phyloP scores from a whole-genome alignment of 1,140 invertebrate genomes.

The Octopus bimaculoides region DNA sequence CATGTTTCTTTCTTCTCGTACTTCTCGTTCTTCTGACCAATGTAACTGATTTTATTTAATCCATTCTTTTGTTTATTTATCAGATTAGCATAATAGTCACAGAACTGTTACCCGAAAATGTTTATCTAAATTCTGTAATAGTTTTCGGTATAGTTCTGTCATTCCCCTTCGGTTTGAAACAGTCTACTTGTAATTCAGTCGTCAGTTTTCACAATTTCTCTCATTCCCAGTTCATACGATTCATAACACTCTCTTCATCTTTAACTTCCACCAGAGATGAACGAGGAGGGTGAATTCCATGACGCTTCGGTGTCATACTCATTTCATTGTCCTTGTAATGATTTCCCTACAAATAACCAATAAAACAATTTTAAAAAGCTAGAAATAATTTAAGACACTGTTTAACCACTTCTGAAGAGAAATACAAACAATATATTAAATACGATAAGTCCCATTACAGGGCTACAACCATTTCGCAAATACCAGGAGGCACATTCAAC shows the following conservation, averaged over 20 bases:
- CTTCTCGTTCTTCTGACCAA: neutral
- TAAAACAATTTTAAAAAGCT: neutral
- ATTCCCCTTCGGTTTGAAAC: neutral
- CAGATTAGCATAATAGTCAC: neutral
- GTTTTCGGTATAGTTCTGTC: neutral
- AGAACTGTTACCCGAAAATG: no score
- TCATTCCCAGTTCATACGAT: conserved; percentile 3
- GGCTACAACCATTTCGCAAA: neutral
- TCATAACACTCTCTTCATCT: neutral
- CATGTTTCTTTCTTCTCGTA: neutral
- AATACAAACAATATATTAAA: neutral
- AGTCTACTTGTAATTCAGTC: neutral
- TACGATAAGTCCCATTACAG: neutral
- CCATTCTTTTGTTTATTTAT: neutral
- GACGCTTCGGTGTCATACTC: neutral
- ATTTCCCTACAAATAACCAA: neutral
- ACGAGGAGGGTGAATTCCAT: neutral
- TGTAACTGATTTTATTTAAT: neutral
- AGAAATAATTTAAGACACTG: neutral
- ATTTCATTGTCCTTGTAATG: conserved; percentile 4
- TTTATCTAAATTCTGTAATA: no score
- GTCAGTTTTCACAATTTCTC: neutral
- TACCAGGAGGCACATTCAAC: neutral
- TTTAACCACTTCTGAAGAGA: neutral
- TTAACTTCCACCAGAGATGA: neutral